Evolutionary conservation across 35 echinoderm and acorn worm genomes (phyloP).

Genomic region (Heliocidaris tuberculata): DNA sequence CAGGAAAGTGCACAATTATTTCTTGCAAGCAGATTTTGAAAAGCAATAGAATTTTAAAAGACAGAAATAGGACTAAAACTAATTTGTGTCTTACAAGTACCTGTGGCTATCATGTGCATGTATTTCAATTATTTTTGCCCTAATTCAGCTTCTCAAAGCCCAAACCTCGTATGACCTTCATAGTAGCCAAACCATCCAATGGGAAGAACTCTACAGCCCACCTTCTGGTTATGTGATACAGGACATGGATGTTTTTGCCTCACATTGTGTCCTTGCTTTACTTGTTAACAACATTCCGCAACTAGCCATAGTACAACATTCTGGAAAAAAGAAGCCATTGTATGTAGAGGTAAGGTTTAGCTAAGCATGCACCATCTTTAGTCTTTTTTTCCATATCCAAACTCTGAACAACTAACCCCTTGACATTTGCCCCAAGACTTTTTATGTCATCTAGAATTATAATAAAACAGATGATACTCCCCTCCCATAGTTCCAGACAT

Average conservation of each 20-base stretch:
- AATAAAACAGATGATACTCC: no score
- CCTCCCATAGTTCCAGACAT: no score
- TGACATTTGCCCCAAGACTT: neutral
- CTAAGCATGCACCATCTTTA: neutral
- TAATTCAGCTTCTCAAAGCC: neutral
- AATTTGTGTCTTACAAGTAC: no score
- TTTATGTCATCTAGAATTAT: no score
- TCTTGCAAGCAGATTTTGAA: no score
- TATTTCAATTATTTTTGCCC: no score
- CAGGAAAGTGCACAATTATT: no score
- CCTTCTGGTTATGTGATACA: neutral
- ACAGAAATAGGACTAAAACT: no score
- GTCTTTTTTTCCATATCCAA: neutral
- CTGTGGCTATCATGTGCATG: no score
- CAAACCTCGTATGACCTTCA: neutral
- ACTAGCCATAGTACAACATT: slow-evolving; percentile 14
- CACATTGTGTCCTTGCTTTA: slow-evolving; percentile 42
- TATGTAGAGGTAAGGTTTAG: neutral
- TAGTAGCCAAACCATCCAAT: neutral
- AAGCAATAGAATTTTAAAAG: no score
- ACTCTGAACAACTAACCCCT: neutral
- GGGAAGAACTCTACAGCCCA: slow-evolving; percentile 39
- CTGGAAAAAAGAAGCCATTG: neutral
- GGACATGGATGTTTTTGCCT: slow-evolving; percentile 61
- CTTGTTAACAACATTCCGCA: neutral